Evolutionary conservation across 1,140 invertebrate genomes (phyloP).

Genomic region (Drosophila nikananu): DNA sequence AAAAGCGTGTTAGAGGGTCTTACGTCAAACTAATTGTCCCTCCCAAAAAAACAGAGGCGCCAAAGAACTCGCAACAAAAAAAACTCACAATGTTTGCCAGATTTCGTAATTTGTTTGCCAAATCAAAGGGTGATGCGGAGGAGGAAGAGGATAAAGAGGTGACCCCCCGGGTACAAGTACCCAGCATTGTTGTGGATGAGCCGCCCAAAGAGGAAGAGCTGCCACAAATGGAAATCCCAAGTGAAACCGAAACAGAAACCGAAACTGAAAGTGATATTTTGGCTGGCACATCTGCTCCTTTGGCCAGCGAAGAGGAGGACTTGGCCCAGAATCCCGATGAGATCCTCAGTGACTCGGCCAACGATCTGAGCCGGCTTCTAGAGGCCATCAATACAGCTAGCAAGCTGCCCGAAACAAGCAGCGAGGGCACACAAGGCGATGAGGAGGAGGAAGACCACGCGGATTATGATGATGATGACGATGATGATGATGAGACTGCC

Average conservation of each 20-base stretch:
- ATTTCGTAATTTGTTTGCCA: conserved; percentile 83
- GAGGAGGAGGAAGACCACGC: conserved; percentile 30
- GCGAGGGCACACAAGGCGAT: conserved; percentile 43
- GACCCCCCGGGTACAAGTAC: conserved; percentile 24
- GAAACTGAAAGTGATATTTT: conserved; percentile 4
- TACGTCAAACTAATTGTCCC: conserved; percentile 67
- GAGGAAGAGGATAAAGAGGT: background rate
- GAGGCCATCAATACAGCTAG: conserved; percentile 62
- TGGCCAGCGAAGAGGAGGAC: conserved; percentile 69
- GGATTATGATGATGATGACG: conserved; percentile 58
- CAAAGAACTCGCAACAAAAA: conserved; percentile 2
- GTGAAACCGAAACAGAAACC: conserved; percentile 2
- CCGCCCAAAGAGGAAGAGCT: conserved; percentile 20
- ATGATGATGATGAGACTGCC: conserved; percentile 70
- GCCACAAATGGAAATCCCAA: conserved; percentile 2
- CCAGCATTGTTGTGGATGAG: conserved; percentile 62
- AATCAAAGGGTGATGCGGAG: conserved; percentile 58
- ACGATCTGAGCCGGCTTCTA: conserved; percentile 55
- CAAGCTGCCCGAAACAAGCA: conserved; percentile 49
- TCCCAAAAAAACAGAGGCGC: conserved; percentile 24
- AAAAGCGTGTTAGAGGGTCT: conserved; percentile 68
- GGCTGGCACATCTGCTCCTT: conserved; percentile 28
- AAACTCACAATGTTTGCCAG: conserved; percentile 71
- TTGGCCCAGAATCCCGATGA: conserved; percentile 18
- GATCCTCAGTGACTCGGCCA: conserved; percentile 49